Percentiles rank a stretch among this genome's conserved stretches.
These are phyloP conservation scores for Drosophila truncata DNA, from an alignment of 1,140 invertebrate species.

Conservation along the genomic window DNA sequence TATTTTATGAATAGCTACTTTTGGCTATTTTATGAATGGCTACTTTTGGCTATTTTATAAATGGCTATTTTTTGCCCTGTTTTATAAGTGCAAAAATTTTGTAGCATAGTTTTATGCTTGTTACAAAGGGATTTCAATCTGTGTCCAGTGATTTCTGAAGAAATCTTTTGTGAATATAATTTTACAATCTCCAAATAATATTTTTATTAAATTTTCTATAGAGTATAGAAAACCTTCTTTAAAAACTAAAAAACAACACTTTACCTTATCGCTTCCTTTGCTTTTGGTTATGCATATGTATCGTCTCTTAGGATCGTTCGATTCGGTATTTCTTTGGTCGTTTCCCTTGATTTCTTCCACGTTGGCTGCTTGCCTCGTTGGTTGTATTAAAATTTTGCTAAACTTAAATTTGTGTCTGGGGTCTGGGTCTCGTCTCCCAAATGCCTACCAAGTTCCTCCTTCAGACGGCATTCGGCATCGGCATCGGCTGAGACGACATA, in stretches of 20 bases:
- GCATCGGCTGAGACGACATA: slow-evolving; percentile 30
- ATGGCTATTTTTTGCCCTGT: no score
- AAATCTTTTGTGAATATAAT: no score
- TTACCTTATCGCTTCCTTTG: slow-evolving; percentile 43
- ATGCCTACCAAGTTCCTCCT: slow-evolving; percentile 34
- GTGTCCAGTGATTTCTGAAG: no score
- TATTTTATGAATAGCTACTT: no score
- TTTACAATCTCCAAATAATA: not conserved
- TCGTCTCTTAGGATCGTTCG: slow-evolving; percentile 70
- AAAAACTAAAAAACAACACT: not conserved
- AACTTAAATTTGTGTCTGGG: slow-evolving; percentile 63
- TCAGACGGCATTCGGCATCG: slow-evolving; percentile 1
- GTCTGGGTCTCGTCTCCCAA: slow-evolving; percentile 28
- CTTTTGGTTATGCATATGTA: slow-evolving; percentile 77
- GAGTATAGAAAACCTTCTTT: slow-evolving; percentile 9
- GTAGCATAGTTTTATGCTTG: no score
- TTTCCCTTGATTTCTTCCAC: slow-evolving; percentile 44
- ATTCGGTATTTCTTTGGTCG: slow-evolving; percentile 48
- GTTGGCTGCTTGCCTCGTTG: slow-evolving; percentile 22
- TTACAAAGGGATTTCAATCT: no score
- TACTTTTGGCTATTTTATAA: no score
- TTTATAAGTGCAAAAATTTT: no score
- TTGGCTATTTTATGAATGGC: no score
- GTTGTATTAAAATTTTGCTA: slow-evolving; percentile 77
- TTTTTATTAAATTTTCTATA: not conserved